A percentile compares a stretch with the other conserved stretches of the same genome.
Conservation (phyloP, 2,113 vertebrate genomes). For the Prochilodus magdalenae region DNA sequence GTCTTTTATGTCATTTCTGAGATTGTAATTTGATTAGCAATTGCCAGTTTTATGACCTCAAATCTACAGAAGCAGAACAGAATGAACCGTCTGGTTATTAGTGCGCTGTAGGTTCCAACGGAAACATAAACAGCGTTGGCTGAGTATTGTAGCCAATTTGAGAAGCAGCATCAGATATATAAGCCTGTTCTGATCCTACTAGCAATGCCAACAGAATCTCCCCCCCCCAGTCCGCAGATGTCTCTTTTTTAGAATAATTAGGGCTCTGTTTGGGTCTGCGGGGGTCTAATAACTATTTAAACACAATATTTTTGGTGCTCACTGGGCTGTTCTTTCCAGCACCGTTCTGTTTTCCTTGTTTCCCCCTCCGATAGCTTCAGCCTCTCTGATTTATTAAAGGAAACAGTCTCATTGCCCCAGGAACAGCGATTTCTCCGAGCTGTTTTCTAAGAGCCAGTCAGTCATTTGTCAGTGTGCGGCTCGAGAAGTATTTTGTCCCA, state of each 20-base stretch:
- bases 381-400: slow-evolving; percentile 20
- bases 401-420: slow-evolving; percentile 11
- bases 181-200: background rate
- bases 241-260: background rate
- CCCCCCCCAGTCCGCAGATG: background rate
- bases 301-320: background rate
- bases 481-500: slow-evolving; percentile 71
- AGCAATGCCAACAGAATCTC: background rate
- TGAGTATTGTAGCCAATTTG: background rate
- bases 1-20: slow-evolving; percentile 46
- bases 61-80: slow-evolving; percentile 38
- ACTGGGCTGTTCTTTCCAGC: background rate
- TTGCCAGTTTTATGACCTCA: slow-evolving; percentile 55
- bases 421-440: slow-evolving; percentile 4
- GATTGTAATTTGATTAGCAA: slow-evolving; percentile 52
- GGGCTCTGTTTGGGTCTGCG: background rate
- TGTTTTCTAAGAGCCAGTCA: slow-evolving; percentile 58
- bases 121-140: slow-evolving; percentile 37
- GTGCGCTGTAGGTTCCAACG: background rate
- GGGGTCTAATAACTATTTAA: background rate
- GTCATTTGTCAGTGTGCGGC: slow-evolving; percentile 71
- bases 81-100: slow-evolving; percentile 38
- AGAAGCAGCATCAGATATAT: background rate
- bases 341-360: background rate
- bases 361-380: background rate